Base-by-base conservation (phyloP, 2,797 vertebrate genomes). In the Falco rusticolus region DNA sequence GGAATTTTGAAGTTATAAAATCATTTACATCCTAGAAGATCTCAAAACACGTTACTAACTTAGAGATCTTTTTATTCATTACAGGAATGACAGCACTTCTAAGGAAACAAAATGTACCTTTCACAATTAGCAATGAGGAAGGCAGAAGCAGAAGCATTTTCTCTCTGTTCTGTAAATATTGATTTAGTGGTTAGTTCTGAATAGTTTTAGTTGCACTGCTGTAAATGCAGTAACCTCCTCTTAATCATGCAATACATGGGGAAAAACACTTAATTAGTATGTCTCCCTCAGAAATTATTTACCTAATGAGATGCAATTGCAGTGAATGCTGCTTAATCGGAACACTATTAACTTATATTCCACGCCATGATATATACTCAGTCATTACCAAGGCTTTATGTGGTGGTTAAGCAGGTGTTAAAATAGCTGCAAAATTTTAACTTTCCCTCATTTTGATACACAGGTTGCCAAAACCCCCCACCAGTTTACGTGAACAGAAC, bases 301-400 rank as follows among this genome's bases (percentile, higher is more conserved):
- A 82, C 29, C 31, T 96, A 91, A 93, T 85, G 82, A 93, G 70
- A 94, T 33, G 56, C 24, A 94, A 91, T 89, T 95, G 63, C 81
- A 82, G 33, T 57, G 50, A 91, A 84, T 75, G 22, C 28, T n/a
- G 15, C 64, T 91, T 89, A 75, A 87, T 84, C 0, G 0, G 59
- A 87, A 79, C 41, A 71, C 25, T 65, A 47, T 94, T 79, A 82
- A 66, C 70, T 69, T 87, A 61, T 33, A 61, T 84, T 94, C 47
- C 37, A 57, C 60, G 54, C 7, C 14, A 29, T 13, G 16, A 7
- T 57, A 68, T 5, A 1, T 48, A 48, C 24, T 53, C n/a, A 33
- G 41, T 54, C 39, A 53, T 43, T 57, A 85, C 22, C 31, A 56
- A 50, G 28, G 28, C 53, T 48, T 79, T 76, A 59, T 69, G 7